Evolutionary conservation across 2,888 invertebrate genomes (phyloP).

Genomic region (Stenchaetothrips biformis): DNA sequence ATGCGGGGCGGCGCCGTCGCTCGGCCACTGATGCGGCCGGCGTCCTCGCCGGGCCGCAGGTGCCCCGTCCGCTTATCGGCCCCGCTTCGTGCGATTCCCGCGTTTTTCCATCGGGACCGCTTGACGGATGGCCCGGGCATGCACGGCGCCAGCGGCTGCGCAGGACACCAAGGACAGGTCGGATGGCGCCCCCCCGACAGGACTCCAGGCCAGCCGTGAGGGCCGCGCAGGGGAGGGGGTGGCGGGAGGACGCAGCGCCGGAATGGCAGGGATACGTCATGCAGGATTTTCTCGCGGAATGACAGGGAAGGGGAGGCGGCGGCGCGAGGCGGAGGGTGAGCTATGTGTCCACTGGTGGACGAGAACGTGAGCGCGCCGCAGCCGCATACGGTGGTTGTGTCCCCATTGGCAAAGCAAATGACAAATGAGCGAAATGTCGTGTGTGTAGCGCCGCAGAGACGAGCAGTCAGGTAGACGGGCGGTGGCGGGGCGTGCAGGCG

Average conservation of each 20-base stretch:
- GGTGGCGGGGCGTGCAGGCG: no score
- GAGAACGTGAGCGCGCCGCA: background rate
- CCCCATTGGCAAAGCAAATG: constrained; percentile 14
- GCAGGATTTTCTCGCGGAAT: constrained; percentile 18
- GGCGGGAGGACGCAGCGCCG: background rate
- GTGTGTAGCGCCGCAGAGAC: background rate
- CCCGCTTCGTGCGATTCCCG: no score
- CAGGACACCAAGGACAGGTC: background rate
- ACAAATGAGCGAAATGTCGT: constrained; percentile 18
- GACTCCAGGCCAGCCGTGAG: background rate
- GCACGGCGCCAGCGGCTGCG: background rate
- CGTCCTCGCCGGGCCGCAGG: background rate
- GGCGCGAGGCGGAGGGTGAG: background rate
- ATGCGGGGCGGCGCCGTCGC: background rate
- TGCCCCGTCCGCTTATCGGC: no score
- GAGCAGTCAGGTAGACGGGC: background rate
- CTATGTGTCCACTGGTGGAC: constrained; percentile 17
- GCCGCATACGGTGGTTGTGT: background rate
- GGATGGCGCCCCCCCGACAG: background rate
- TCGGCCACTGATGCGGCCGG: background rate
- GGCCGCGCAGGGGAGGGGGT: background rate
- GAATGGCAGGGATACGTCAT: constrained; percentile 13
- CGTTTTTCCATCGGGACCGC: no score
- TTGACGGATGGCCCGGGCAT: no score
- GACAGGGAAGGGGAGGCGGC: background rate